Evolutionary conservation across 1,140 invertebrate species (phyloP).

Genomic region (Eufriesea mexicana): DNA sequence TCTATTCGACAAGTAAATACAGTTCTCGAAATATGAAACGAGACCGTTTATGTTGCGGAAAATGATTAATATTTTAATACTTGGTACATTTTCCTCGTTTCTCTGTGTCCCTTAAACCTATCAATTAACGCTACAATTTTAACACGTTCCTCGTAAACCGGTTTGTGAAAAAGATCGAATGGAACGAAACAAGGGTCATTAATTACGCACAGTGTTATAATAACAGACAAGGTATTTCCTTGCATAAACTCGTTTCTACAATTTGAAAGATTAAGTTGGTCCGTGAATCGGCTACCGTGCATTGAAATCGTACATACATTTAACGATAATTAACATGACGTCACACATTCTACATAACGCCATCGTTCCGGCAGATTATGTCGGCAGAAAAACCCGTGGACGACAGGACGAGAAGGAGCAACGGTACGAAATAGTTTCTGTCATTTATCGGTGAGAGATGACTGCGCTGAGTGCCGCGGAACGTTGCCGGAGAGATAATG

Average conservation of each 20-base stretch:
- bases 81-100: too few species aligned
- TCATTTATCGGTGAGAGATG: slow-evolving; percentile 79
- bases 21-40: too few species aligned
- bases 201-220: neutral
- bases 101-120: too few species aligned
- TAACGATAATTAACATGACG: slow-evolving; percentile 3
- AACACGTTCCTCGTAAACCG: too few species aligned
- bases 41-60: too few species aligned
- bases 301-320: neutral
- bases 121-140: too few species aligned
- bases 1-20: neutral
- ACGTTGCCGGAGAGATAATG: slow-evolving; percentile 78
- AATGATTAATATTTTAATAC: too few species aligned
- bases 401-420: slow-evolving; percentile 42
- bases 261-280: neutral
- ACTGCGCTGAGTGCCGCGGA: slow-evolving; percentile 69
- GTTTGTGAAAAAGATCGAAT: too few species aligned
- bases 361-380: slow-evolving; percentile 40
- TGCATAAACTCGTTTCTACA: neutral
- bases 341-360: slow-evolving; percentile 16
- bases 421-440: slow-evolving; percentile 73
- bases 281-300: too few species aligned
- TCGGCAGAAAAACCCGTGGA: slow-evolving; percentile 41
- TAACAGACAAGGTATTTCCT: neutral
- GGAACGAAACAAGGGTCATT: too few species aligned